Percentiles rank a stretch among this genome's conserved stretches.
Evolutionary conservation across 2,113 vertebrate genomes (phyloP).

Genomic region (Hymenochirus boettgeri): DNA sequence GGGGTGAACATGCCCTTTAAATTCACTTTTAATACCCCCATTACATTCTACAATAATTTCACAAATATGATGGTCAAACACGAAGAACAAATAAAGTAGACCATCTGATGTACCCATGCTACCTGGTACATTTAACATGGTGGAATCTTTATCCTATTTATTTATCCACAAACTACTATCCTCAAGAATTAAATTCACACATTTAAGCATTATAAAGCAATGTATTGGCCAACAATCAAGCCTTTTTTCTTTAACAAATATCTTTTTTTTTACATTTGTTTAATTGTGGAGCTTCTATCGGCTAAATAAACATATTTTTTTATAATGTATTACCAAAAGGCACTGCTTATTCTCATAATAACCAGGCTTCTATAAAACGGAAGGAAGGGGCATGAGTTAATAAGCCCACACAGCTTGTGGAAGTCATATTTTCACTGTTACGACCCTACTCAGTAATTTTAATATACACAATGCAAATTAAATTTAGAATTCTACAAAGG

Average conservation of each 20-base stretch:
- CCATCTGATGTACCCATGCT: too few species aligned
- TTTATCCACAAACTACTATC: slow-evolving; percentile 17
- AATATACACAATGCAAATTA: too few species aligned
- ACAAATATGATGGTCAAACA: too few species aligned
- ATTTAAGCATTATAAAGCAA: slow-evolving; percentile 27
- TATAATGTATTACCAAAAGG: not conserved
- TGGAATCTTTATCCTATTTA: too few species aligned
- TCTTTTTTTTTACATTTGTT: slow-evolving; percentile 26
- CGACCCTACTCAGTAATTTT: not conserved
- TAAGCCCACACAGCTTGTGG: slow-evolving; percentile 8
- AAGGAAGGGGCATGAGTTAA: not conserved
- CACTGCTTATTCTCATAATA: slow-evolving; percentile 13
- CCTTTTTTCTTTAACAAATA: slow-evolving; percentile 12
- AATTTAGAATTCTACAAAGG: too few species aligned
- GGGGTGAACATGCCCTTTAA: too few species aligned
- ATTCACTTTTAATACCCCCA: too few species aligned
- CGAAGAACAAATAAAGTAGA: too few species aligned
- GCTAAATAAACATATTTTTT: slow-evolving; percentile 26
- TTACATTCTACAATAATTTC: too few species aligned
- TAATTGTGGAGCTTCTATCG: slow-evolving; percentile 1
- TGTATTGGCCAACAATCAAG: slow-evolving; percentile 31
- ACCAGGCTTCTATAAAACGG: slow-evolving; percentile 6
- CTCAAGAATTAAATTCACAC: slow-evolving; percentile 23
- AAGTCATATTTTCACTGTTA: slow-evolving; percentile 2
- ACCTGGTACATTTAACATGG: too few species aligned